Percentiles rank a stretch among this genome's conserved stretches.
Evolutionary conservation across 1,140 invertebrate genomes (phyloP).

Genomic region (Marisa cornuarietis): DNA sequence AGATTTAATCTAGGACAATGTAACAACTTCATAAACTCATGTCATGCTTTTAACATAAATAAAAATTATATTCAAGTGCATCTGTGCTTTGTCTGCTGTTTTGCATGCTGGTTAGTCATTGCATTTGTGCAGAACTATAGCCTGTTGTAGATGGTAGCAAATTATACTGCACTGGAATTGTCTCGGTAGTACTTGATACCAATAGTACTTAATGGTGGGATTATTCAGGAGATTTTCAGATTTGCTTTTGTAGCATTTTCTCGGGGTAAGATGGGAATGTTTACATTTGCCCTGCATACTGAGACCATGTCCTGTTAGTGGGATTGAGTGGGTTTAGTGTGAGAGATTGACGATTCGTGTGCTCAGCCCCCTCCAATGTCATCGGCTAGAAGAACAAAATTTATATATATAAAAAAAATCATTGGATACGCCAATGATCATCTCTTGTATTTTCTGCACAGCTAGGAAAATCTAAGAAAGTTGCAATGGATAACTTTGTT

Average conservation of each 20-base stretch:
- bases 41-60: slow-evolving; percentile 42
- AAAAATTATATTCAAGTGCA: slow-evolving; percentile 46
- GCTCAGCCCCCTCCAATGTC: too few relatives aligned
- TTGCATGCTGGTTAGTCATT: slow-evolving; percentile 6
- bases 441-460: too few relatives aligned
- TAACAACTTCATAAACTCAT: slow-evolving; percentile 30
- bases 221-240: neutral
- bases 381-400: too few relatives aligned
- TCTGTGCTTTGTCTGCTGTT: slow-evolving; percentile 13
- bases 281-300: too few relatives aligned
- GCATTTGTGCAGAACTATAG: neutral
- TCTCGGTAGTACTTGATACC: neutral
- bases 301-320: too few relatives aligned
- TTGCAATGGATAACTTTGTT: too few relatives aligned
- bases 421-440: too few relatives aligned
- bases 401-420: too few relatives aligned
- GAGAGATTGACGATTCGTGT: too few relatives aligned
- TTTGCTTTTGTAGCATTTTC: neutral
- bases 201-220: neutral
- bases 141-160: neutral
- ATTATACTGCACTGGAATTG: too few relatives aligned
- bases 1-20: slow-evolving; percentile 30
- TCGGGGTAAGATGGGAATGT: neutral
- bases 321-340: too few relatives aligned
- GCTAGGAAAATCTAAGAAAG: too few relatives aligned